phyloP scores from a whole-genome alignment of 2,113 vertebrate species.

The Parus major region DNA sequence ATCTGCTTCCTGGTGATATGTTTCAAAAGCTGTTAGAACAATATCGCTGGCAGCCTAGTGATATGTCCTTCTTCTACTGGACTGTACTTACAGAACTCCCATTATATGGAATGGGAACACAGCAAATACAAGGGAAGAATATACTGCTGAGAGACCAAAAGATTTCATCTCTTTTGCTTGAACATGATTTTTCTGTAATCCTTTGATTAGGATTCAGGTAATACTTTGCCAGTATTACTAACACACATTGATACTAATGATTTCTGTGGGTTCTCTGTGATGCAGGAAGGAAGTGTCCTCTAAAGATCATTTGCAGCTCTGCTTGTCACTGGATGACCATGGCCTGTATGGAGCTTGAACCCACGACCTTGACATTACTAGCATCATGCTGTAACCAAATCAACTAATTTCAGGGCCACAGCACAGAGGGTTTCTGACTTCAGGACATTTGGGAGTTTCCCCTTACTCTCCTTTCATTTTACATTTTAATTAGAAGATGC shows the following conservation, averaged over 20 bases:
- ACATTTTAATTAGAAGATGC: background rate
- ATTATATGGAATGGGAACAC: background rate
- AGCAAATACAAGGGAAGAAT: background rate
- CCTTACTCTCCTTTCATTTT: background rate
- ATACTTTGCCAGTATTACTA: background rate
- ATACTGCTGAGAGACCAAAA: background rate
- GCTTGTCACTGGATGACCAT: background rate
- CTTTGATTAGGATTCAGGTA: conserved; percentile 12
- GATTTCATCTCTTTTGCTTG: background rate
- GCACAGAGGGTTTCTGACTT: background rate
- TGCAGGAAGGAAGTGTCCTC: background rate
- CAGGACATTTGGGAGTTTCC: background rate
- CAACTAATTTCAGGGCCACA: background rate
- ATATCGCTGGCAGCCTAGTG: background rate
- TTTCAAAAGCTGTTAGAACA: conserved; percentile 55
- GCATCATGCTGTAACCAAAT: background rate
- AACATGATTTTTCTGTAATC: background rate
- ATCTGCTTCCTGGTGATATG: conserved; percentile 65
- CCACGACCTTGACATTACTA: background rate
- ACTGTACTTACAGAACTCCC: background rate
- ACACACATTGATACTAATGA: background rate
- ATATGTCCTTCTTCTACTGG: background rate
- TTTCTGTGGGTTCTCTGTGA: background rate
- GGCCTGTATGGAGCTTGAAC: background rate
- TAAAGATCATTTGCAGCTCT: background rate